Base-by-base conservation (phyloP, 35 echinoderm and acorn worm species). In the Ophiothrix spiculata region DNA sequence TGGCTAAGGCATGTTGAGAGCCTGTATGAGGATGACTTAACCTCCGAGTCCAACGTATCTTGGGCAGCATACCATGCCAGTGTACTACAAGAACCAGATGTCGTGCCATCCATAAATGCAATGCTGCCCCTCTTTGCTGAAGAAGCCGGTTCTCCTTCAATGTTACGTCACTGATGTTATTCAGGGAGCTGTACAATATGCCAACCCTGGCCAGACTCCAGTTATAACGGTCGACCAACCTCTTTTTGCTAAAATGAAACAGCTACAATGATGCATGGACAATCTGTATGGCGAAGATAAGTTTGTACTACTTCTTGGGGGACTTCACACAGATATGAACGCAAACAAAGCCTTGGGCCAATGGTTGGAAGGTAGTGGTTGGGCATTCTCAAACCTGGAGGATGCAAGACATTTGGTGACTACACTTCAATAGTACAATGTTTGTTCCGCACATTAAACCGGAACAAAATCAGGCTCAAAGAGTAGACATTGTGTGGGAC, bases 51-150 rank as follows among this genome's bases (percentile, higher is more conserved):
- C 8, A 77, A 77, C 40, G 35, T 86, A 35, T 32, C 74, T 16
- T 79, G 84, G 84, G 74, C 84, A 77, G 84, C n/a, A 38, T 86
- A 77, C 38, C 84, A 86, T 86, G 84, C 84, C 8, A 77, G 39
- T 78, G 19, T 3, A 16, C 19, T 38, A 37, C 33, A 10, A 77
- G 69, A 33, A 39, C n/a, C 34, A 79, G 36, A 78, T 31, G 11
- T 33, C 36, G 33, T 35, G 23, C 10, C 39, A 16, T 19, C 13
- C 19, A 78, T 80, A 15, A 87, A 36, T 49, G 86, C 86, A 14
- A 28, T 87, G 75, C 28, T 87, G 31, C 86, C 86, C 31, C 75
- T 87, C 19, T 87, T 87, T 45, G 33, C 34, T 38, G 86, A 87
- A 8, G 36, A 87, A 8, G 36, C 86, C 77, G 23, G 41, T 36